Evolutionary conservation across 2,888 invertebrate genomes (phyloP).

Genomic region (Tanypteryx hageni): DNA sequence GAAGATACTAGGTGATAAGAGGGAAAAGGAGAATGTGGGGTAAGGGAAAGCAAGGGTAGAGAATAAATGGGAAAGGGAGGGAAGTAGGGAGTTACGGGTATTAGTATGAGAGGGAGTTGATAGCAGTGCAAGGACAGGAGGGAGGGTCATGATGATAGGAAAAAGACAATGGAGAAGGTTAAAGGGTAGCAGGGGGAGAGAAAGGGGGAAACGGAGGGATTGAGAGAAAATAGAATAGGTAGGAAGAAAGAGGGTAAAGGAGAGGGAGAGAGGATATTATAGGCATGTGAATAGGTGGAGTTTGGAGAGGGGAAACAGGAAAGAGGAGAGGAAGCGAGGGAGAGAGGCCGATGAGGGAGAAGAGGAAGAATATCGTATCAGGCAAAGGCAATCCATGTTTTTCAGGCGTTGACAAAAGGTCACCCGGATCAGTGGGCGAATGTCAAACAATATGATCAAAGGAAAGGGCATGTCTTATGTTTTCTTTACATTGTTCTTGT

Average conservation of each 20-base stretch:
- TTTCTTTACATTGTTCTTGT: too few relatives aligned
- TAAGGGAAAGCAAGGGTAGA: too few relatives aligned
- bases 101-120: too few relatives aligned
- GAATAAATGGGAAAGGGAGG: too few relatives aligned
- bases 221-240: not conserved
- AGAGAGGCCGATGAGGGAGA: not conserved
- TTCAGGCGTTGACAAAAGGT: constrained; percentile 37
- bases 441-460: constrained; percentile 59
- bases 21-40: too few relatives aligned
- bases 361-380: not conserved
- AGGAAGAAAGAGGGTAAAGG: not conserved
- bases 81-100: too few relatives aligned
- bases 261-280: not conserved
- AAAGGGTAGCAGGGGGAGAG: too few relatives aligned
- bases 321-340: not conserved
- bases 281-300: not conserved
- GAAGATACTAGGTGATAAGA: too few relatives aligned
- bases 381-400: not conserved
- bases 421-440: constrained; percentile 44
- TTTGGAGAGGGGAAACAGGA: too few relatives aligned
- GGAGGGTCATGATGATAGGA: too few relatives aligned
- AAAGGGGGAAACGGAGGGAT: not conserved
- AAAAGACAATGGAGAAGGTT: too few relatives aligned
- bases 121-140: too few relatives aligned
- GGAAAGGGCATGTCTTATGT: not conserved